These are phyloP conservation scores for Nothoprocta perdicaria DNA, from an alignment of 2,113 vertebrate species.

Conservation along the genomic window DNA sequence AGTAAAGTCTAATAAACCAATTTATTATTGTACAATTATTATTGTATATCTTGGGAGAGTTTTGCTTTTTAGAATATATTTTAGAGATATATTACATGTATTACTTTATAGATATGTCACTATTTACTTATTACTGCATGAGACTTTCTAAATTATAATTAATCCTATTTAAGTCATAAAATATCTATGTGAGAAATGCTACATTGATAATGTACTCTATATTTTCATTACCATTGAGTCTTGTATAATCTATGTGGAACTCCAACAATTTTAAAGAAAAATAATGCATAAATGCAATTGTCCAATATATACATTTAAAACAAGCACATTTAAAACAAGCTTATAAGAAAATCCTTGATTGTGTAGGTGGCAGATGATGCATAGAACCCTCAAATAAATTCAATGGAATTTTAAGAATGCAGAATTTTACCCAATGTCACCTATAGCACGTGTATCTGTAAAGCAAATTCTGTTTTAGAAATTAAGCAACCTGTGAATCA, in stretches of 20 bases:
- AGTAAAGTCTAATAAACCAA: background rate
- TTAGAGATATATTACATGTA: background rate
- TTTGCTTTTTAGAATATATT: background rate
- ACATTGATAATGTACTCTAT: background rate
- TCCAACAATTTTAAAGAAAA: background rate
- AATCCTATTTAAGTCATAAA: background rate
- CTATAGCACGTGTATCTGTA: accelerated
- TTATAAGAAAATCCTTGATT: background rate
- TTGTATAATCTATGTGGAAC: background rate
- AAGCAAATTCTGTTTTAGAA: background rate
- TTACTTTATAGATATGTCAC: no score
- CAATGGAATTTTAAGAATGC: background rate
- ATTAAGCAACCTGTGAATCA: constrained; percentile 3
- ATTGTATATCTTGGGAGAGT: background rate
- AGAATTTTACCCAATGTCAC: background rate
- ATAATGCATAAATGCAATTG: background rate
- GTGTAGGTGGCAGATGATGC: background rate
- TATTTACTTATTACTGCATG: background rate
- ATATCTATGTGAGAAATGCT: background rate
- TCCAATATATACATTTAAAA: background rate
- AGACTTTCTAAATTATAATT: background rate
- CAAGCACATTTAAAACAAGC: background rate
- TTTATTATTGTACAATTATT: background rate
- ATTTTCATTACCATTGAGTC: background rate
- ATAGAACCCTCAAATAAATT: background rate